These are phyloP conservation scores for Phasia obesa DNA, from an alignment of 2,888 invertebrate genomes.

Conservation along the genomic window DNA sequence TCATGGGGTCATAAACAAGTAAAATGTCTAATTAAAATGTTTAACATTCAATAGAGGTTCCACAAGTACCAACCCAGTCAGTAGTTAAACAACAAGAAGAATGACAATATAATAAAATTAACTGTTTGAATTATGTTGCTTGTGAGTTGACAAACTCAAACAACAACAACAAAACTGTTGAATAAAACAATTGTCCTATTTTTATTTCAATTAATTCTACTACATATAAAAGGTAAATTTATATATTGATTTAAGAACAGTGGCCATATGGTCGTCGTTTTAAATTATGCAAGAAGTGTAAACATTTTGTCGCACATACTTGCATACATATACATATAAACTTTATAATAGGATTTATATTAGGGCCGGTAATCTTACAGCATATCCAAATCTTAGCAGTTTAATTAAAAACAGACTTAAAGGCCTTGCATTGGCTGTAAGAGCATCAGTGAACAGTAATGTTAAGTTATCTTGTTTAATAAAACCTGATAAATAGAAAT, in stretches of 20 bases:
- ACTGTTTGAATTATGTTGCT: slow-evolving; percentile 28
- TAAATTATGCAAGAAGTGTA: too few relatives aligned
- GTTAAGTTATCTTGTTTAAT: too few relatives aligned
- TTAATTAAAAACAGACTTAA: too few relatives aligned
- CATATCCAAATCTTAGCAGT: too few relatives aligned
- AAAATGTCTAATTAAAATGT: slow-evolving; percentile 63
- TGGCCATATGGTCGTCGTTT: background rate
- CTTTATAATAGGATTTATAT: too few relatives aligned
- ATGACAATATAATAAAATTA: slow-evolving; percentile 45
- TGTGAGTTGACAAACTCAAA: slow-evolving; percentile 1
- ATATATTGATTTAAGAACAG: background rate
- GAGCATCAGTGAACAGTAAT: too few relatives aligned
- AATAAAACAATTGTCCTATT: slow-evolving; percentile 31
- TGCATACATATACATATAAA: too few relatives aligned
- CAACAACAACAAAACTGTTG: too few relatives aligned
- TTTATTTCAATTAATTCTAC: slow-evolving; percentile 4
- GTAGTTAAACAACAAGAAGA: background rate
- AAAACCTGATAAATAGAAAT: too few relatives aligned
- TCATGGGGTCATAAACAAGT: slow-evolving; percentile 55
- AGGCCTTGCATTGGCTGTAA: too few relatives aligned
- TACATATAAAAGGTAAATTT: background rate
- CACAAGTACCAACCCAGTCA: slow-evolving; percentile 26
- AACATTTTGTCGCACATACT: too few relatives aligned
- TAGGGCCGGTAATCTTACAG: too few relatives aligned
- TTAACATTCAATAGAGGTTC: slow-evolving; percentile 59